phyloP scores from a whole-genome alignment of 2,888 invertebrate genomes.

The Dinocampus coccinellae region DNA sequence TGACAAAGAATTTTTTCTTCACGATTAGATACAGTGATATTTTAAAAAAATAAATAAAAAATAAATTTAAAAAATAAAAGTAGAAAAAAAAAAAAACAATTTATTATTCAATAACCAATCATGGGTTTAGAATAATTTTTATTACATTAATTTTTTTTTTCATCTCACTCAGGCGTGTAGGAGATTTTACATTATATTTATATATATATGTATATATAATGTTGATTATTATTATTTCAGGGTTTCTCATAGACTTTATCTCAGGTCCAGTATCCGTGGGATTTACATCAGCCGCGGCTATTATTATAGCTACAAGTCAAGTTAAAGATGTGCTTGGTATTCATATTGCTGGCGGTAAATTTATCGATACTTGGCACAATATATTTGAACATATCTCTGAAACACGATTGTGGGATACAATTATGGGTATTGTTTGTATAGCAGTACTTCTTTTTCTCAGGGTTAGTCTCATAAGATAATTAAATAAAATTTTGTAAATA shows the following conservation, averaged over 20 bases:
- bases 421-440: conserved; percentile 80
- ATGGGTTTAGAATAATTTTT: conserved; percentile 6
- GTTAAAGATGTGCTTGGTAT: conserved; percentile 82
- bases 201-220: too few species aligned
- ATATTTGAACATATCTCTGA: conserved; percentile 80
- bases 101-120: neutral
- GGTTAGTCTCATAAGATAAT: conserved; percentile 70
- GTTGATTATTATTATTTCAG: conserved; percentile 67
- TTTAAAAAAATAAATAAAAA: neutral
- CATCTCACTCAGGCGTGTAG: neutral
- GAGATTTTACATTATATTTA: too few species aligned
- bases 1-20: conserved; percentile 12
- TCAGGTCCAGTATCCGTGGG: conserved; percentile 86
- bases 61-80: neutral
- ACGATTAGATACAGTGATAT: conserved; percentile 5
- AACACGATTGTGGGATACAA: conserved; percentile 79
- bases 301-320: conserved; percentile 86
- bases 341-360: conserved; percentile 78
- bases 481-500: too few species aligned
- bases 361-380: conserved; percentile 79
- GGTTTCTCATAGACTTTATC: conserved; percentile 86
- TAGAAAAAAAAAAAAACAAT: neutral
- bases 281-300: conserved; percentile 86
- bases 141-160: neutral
- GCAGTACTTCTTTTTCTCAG: conserved; percentile 77